phyloP scores from a whole-genome alignment of 2,888 invertebrate genomes.

The Brachylomia viminalis region DNA sequence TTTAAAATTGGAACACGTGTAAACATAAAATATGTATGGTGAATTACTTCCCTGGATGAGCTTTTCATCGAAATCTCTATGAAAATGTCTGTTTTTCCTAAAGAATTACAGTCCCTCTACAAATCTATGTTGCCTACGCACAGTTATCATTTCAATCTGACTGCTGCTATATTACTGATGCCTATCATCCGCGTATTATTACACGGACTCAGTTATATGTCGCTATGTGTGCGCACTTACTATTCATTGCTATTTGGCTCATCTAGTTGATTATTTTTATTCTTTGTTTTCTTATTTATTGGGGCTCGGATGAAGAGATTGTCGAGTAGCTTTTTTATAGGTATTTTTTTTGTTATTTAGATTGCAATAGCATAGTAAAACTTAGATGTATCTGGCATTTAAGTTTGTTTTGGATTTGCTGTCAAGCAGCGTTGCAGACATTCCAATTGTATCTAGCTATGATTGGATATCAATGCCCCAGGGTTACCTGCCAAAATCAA shows the following conservation, averaged over 20 bases:
- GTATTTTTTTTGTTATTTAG: constrained; percentile 1
- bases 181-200: constrained; percentile 67
- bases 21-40: no score
- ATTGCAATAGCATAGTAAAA: constrained; percentile 8
- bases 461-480: no score
- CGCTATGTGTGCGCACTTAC: constrained; percentile 45
- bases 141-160: constrained; percentile 61
- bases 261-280: constrained; percentile 67
- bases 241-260: constrained; percentile 59
- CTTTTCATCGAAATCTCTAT: not conserved
- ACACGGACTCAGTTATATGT: constrained; percentile 47
- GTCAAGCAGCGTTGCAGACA: not conserved
- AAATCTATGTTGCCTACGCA: constrained; percentile 41
- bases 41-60: not conserved
- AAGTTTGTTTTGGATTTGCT: not conserved
- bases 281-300: constrained; percentile 62
- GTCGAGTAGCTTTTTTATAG: not conserved
- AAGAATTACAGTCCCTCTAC: constrained; percentile 26
- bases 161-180: constrained; percentile 65
- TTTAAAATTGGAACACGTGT: no score
- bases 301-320: constrained; percentile 13
- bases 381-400: not conserved
- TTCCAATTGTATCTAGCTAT: no score
- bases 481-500: no score
- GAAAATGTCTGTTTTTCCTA: not conserved